Percentiles rank a stretch among this genome's conserved stretches.
Conservation (phyloP, 2,113 vertebrate genomes). For the Labeo rohita region DNA sequence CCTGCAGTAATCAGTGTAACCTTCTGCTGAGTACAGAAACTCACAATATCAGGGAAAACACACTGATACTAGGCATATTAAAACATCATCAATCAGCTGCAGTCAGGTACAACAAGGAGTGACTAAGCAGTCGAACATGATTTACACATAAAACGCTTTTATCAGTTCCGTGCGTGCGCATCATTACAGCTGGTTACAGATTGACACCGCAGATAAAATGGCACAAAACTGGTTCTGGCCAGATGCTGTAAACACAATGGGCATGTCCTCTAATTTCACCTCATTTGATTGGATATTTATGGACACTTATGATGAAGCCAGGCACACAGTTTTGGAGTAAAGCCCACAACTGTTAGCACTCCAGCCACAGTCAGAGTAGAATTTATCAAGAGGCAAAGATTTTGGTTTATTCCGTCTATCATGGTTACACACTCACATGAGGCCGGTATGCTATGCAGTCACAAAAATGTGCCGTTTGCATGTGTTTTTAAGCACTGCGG, state of each 20-base stretch:
- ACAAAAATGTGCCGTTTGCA: no score
- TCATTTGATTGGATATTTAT: slow-evolving; percentile 55
- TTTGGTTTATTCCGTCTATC: no score
- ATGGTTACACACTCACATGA: no score
- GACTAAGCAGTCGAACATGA: background rate
- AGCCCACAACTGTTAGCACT: slow-evolving; percentile 58
- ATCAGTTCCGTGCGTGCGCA: background rate
- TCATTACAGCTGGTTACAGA: background rate
- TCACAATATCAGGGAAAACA: background rate
- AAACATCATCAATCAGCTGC: background rate
- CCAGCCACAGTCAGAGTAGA: background rate
- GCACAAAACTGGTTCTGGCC: background rate
- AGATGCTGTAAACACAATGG: slow-evolving; percentile 13
- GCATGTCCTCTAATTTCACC: slow-evolving; percentile 53
- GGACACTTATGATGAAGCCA: slow-evolving; percentile 58
- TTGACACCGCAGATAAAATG: background rate
- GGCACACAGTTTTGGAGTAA: slow-evolving; percentile 53
- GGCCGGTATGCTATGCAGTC: no score
- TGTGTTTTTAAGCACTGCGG: no score
- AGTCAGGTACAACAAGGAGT: background rate
- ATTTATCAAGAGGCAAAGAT: no score
- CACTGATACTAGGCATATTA: background rate
- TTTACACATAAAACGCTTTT: background rate
- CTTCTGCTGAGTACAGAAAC: background rate
- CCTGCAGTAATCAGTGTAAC: background rate